Percentiles rank a stretch among this genome's conserved stretches.
Conservation (phyloP, 2,113 vertebrate genomes). For the Amphiprion ocellaris region DNA sequence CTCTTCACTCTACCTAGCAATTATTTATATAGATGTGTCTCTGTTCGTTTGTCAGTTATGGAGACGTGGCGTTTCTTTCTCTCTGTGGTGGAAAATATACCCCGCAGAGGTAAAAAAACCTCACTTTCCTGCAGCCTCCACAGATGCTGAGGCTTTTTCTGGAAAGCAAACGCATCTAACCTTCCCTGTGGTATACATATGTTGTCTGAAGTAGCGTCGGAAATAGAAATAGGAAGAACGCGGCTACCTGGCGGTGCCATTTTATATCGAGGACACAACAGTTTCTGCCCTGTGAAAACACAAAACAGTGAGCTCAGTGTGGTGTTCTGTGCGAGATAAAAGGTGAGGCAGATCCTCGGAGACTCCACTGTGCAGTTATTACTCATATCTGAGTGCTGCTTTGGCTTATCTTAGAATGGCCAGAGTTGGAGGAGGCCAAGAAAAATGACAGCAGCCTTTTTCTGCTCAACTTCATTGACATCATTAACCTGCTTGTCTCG, state of each 20-base stretch:
- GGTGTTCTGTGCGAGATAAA: constrained; percentile 39
- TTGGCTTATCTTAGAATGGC: constrained; percentile 21
- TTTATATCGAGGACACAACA: constrained; percentile 39
- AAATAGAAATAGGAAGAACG: constrained; percentile 55
- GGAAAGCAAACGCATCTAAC: constrained; percentile 59
- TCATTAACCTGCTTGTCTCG: constrained; percentile 11
- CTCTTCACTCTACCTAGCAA: constrained; percentile 71
- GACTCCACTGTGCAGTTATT: constrained; percentile 30
- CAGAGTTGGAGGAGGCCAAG: constrained; percentile 9
- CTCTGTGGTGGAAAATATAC: constrained; percentile 25
- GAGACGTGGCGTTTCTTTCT: constrained; percentile 42
- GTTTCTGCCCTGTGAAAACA: constrained; percentile 23
- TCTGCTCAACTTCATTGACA: constrained; percentile 6
- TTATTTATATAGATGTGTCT: constrained; percentile 85
- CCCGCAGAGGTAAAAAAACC: constrained; percentile 57
- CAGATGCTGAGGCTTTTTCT: constrained; percentile 39
- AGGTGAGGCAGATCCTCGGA: constrained; percentile 39
- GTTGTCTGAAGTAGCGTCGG: constrained; percentile 58
- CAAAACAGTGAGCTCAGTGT: constrained; percentile 23
- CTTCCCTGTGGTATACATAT: constrained; percentile 48
- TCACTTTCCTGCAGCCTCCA: constrained; percentile 34
- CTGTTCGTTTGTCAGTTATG: constrained; percentile 64
- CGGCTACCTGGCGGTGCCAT: constrained; percentile 50
- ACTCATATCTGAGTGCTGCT: constrained; percentile 30
- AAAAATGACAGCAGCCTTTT: constrained; percentile 11